Conservation (phyloP, 1,140 invertebrate species). For the Agraylea sexmaculata region DNA sequence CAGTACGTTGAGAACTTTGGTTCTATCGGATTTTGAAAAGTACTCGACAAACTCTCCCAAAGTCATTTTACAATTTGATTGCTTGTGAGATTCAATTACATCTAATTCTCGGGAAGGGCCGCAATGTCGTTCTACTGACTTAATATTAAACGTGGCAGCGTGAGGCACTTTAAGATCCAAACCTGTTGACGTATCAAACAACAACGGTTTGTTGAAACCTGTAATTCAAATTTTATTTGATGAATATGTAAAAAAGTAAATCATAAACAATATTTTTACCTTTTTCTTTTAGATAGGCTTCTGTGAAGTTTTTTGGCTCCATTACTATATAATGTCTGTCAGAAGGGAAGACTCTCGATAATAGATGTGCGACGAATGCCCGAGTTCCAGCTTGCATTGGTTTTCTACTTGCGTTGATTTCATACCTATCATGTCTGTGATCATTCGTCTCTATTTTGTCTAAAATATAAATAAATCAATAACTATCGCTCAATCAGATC, state of each 20-base stretch:
- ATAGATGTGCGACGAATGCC: conserved; percentile 66
- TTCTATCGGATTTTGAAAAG: conserved; percentile 54
- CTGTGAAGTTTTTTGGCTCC: conserved; percentile 28
- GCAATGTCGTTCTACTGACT: conserved; percentile 33
- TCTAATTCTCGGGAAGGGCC: conserved; percentile 48
- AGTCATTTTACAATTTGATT: conserved; percentile 70
- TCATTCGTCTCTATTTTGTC: conserved; percentile 64
- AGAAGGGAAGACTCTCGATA: conserved; percentile 52
- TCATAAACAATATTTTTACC: conserved; percentile 18
- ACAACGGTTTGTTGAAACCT: conserved; percentile 63
- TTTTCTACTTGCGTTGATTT: conserved; percentile 52
- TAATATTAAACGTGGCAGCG: conserved; percentile 30
- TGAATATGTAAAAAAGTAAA: not conserved
- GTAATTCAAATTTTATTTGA: conserved; percentile 46
- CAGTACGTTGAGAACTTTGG: conserved; percentile 69
- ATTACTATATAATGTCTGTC: conserved; percentile 13
- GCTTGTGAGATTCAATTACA: conserved; percentile 77
- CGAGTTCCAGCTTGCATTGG: conserved; percentile 72
- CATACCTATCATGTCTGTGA: conserved; percentile 71
- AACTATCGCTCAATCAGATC: not conserved
- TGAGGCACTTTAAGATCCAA: conserved; percentile 68
- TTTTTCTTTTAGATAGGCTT: conserved; percentile 32
- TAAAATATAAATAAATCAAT: conserved; percentile 35
- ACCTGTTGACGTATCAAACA: conserved; percentile 66
- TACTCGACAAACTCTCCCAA: conserved; percentile 77